Percentiles rank a stretch among this genome's conserved stretches.
Conservation (phyloP, 1,140 invertebrate species). For the Daktulosphaira vitifoliae region DNA sequence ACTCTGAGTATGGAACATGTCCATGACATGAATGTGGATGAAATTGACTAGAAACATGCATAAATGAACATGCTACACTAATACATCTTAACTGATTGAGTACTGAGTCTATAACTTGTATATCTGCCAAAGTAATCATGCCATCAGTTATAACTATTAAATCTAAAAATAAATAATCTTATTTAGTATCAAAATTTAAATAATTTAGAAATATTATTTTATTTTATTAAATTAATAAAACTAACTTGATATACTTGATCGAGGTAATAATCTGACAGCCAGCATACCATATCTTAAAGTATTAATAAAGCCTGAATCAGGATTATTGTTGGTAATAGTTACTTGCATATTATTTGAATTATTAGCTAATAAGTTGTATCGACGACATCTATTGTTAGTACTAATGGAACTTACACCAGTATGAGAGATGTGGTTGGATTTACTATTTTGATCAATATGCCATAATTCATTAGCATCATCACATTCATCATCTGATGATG, state of each 20-base stretch:
- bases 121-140: conserved; percentile 66
- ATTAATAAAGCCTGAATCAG: conserved; percentile 70
- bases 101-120: conserved; percentile 61
- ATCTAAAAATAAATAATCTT: conserved; percentile 48
- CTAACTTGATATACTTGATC: conserved; percentile 67
- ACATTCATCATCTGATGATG: too few species aligned
- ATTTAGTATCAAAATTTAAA: neutral
- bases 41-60: conserved; percentile 62
- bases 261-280: conserved; percentile 65
- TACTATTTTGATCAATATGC: too few species aligned
- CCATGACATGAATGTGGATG: conserved; percentile 60
- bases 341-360: neutral
- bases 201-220: neutral
- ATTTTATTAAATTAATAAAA: too few species aligned
- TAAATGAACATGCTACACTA: conserved; percentile 69
- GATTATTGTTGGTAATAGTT: conserved; percentile 38
- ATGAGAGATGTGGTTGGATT: too few species aligned
- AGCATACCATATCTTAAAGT: conserved; percentile 72
- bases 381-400: neutral
- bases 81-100: conserved; percentile 65
- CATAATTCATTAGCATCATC: too few species aligned
- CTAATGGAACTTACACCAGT: neutral
- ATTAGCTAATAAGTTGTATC: neutral
- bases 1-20: conserved; percentile 63
- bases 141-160: conserved; percentile 75